phyloP scores from a whole-genome alignment of 2,113 vertebrate species.

The Thamnaconus septentrionalis region DNA sequence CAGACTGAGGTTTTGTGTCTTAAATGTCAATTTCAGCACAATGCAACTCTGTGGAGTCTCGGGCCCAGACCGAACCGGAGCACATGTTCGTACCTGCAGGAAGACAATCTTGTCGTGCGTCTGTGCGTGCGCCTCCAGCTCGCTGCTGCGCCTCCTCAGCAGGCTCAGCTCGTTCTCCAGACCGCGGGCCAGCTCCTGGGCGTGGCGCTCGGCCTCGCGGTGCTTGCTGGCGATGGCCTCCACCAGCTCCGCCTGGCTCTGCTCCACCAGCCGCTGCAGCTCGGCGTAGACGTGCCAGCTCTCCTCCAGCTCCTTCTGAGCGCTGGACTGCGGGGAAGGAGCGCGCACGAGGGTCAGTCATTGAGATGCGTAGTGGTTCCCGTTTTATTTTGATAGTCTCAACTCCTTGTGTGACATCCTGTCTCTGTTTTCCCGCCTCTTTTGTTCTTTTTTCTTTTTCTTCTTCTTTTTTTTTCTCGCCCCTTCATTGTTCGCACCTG shows the following conservation, averaged over 20 bases:
- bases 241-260: constrained; percentile 78
- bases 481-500: no score
- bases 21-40: no score
- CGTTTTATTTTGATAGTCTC: no score
- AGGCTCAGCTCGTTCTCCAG: constrained; percentile 76
- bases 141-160: constrained; percentile 70
- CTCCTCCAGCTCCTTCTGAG: constrained; percentile 79
- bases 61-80: no score
- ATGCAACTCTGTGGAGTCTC: no score
- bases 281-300: constrained; percentile 79
- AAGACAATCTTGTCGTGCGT: constrained; percentile 72
- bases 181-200: constrained; percentile 65
- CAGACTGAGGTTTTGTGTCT: no score
- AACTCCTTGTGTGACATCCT: no score
- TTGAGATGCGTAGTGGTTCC: no score
- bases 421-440: no score
- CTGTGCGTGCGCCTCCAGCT: constrained; percentile 68
- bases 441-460: no score
- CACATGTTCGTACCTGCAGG: constrained; percentile 65
- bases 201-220: constrained; percentile 67
- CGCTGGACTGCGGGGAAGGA: constrained; percentile 50
- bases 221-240: constrained; percentile 69
- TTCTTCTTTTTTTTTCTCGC: no score
- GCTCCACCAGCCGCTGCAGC: constrained; percentile 76
- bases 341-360: not conserved